Conservation (phyloP, 2,888 invertebrate species). For the Prenolepis imparis region DNA sequence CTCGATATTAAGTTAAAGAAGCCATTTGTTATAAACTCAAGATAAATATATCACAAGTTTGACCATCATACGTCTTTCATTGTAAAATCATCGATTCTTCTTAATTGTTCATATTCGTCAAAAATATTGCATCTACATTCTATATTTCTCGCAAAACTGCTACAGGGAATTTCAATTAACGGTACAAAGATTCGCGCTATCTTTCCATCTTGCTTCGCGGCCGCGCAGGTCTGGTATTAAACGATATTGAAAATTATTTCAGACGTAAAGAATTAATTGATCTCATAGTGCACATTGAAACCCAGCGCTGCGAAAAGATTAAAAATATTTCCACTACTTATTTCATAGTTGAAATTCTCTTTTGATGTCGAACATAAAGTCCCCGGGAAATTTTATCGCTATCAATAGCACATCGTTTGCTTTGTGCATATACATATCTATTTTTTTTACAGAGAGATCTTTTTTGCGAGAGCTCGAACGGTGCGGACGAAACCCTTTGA, state of each 20-base stretch:
- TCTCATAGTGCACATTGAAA: neutral
- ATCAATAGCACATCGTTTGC: neutral
- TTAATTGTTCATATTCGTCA: neutral
- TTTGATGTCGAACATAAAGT: neutral
- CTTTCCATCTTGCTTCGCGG: neutral
- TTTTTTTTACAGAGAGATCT: neutral
- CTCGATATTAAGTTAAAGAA: neutral
- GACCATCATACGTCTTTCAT: neutral
- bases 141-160: neutral
- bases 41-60: too few relatives aligned
- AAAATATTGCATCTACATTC: neutral
- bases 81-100: neutral
- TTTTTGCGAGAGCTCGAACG: constrained; percentile 7
- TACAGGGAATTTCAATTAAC: neutral
- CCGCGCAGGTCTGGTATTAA: neutral
- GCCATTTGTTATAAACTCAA: neutral
- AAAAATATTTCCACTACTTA: constrained; percentile 7
- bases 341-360: constrained; percentile 1
- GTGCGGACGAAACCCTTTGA: constrained; percentile 8
- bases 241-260: constrained; percentile 27
- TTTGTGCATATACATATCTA: neutral
- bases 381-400: neutral
- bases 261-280: constrained; percentile 11
- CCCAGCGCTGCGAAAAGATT: neutral
- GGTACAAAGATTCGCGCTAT: neutral